These are phyloP conservation scores for Psettodes erumei DNA, from an alignment of 2,113 vertebrate genomes.

Conservation along the genomic window DNA sequence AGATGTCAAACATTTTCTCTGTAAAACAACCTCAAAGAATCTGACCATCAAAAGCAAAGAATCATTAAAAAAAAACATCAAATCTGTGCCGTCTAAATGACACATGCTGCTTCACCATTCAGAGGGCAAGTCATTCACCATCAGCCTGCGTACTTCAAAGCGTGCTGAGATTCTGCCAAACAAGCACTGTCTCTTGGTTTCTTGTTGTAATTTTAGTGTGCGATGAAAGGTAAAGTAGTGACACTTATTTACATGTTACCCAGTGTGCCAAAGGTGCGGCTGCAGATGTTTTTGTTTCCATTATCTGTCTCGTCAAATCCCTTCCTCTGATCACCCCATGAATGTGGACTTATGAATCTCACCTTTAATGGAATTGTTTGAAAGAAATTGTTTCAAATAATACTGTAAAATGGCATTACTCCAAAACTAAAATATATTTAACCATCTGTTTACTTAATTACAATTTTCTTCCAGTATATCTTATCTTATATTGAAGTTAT, in stretches of 20 bases:
- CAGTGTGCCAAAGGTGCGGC: conserved; percentile 59
- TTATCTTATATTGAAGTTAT: conserved; percentile 29
- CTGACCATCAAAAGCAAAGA: conserved; percentile 48
- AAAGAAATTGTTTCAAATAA: conserved; percentile 43
- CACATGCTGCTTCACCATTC: conserved; percentile 73
- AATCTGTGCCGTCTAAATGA: conserved; percentile 47
- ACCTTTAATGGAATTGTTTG: conserved; percentile 37
- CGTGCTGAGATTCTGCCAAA: conserved; percentile 71
- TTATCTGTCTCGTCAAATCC: conserved; percentile 60
- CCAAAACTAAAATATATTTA: conserved; percentile 19
- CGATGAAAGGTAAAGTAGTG: conserved; percentile 81
- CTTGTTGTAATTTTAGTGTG: conserved; percentile 80
- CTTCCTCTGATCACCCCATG: conserved; percentile 38
- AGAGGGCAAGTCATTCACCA: conserved; percentile 76
- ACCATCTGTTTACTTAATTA: conserved; percentile 13
- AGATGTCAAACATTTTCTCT: conserved; percentile 36
- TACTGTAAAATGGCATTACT: too few relatives aligned
- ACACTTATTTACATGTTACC: conserved; percentile 78
- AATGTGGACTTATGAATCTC: conserved; percentile 52
- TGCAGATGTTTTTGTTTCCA: conserved; percentile 73
- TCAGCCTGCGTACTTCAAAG: conserved; percentile 76
- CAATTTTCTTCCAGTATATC: conserved; percentile 26
- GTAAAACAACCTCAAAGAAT: conserved; percentile 47
- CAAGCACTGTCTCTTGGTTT: conserved; percentile 64
- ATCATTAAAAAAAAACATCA: conserved; percentile 53